These are phyloP conservation scores for Harpalus rufipes DNA, from an alignment of 2,888 invertebrate species.

Conservation along the genomic window DNA sequence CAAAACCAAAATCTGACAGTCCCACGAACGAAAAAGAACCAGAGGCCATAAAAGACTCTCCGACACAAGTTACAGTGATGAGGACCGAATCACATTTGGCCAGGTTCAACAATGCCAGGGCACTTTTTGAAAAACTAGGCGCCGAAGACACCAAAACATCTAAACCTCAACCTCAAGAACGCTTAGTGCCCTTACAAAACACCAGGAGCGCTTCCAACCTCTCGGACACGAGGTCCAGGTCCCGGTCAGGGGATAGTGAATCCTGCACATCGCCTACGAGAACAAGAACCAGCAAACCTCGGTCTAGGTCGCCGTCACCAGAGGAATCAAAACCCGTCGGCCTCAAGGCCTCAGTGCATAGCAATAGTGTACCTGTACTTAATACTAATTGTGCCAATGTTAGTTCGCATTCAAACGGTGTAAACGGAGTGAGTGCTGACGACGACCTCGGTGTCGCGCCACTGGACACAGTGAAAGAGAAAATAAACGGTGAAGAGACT, in stretches of 20 bases:
- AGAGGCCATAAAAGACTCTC: conserved; percentile 74
- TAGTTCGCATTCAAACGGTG: conserved; percentile 55
- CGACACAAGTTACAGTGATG: conserved; percentile 83
- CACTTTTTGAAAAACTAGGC: conserved; percentile 91
- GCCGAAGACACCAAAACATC: conserved; percentile 84
- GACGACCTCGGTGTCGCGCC: conserved; percentile 68
- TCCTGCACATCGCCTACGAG: conserved; percentile 37
- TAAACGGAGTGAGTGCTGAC: conserved; percentile 64
- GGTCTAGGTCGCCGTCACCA: conserved; percentile 77
- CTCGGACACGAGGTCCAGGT: conserved; percentile 75
- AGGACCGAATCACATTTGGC: conserved; percentile 93
- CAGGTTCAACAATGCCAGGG: conserved; percentile 94
- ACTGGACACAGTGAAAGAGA: conserved; percentile 69
- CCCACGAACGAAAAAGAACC: conserved; percentile 73
- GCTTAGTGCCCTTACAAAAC: conserved; percentile 74
- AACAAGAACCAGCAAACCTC: conserved; percentile 68
- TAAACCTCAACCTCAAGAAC: conserved; percentile 75
- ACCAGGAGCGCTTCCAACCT: conserved; percentile 78
- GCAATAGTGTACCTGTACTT: conserved; percentile 78
- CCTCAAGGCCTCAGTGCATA: conserved; percentile 77
- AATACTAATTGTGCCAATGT: conserved; percentile 73
- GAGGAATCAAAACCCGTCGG: conserved; percentile 76
- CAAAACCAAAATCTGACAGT: conserved; percentile 73
- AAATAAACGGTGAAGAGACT: conserved; percentile 69
- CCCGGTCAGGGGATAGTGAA: conserved; percentile 52